Base-by-base conservation (phyloP, 1,140 invertebrate species). In the Eupeodes corollae region DNA sequence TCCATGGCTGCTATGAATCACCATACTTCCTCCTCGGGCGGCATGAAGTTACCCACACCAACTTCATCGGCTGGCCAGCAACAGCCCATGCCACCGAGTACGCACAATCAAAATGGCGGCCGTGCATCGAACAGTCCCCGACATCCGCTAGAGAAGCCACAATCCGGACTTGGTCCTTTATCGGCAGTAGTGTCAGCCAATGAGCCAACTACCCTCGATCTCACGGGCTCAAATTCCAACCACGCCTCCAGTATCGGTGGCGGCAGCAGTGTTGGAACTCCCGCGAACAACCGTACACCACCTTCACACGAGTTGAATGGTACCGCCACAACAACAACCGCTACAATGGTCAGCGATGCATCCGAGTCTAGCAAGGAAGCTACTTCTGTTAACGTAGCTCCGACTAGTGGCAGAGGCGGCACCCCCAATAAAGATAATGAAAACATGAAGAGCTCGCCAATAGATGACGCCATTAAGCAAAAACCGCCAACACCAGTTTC, bases 141-240 rank as follows among this genome's bases (percentile, higher is more conserved):
- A 57, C 40, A 48, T 62, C 10, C 55, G 61, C 38, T 62, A 61
- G 19, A 52, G 44, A n/a, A 45, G 48, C 18, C 34, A 39, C 51
- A 1, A 37, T 19, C 38, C 59, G 8, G 37, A 21, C 12, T 31
- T 48, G 3, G 33, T 16, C 9, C 14, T 11, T n/a, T 35, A 2
- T 31, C 44, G 11, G n/a, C 21, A 2, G 30, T 41, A 18, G n/a
- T 15, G 31, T 40, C 11, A 18, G 63, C 52, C 12, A 58, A 65
- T 16, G 63, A 67, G 13, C 59, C 63, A 13, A 42, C 63, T 14
- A 67, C 63, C 6, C 44, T 67, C n/a, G 63, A 67, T 48, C 30
- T 67, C 15, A 67, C 63, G 11, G 63, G 63, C 12, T 63, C 61
- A 19, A 64, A 67, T 38, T 67, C 63, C 11, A 67, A 66, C 33